Conservation (phyloP, 2,113 vertebrate genomes). For the Sorex araneus region DNA sequence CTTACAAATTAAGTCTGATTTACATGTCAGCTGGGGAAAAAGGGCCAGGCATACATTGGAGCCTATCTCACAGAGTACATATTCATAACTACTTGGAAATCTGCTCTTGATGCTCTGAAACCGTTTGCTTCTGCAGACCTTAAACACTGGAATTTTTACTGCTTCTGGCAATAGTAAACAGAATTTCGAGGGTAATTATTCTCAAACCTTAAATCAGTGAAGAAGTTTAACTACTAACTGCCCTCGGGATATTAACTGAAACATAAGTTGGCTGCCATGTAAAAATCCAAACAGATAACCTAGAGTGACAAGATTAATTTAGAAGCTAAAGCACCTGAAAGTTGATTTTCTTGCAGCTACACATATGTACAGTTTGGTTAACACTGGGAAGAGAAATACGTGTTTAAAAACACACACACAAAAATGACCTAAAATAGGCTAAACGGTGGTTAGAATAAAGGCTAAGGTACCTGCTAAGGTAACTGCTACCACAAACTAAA, state of each 20-base stretch:
- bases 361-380: not conserved
- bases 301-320: not conserved
- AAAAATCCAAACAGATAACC: not conserved
- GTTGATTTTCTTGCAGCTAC: not conserved
- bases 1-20: not conserved
- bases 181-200: constrained; percentile 11
- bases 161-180: not conserved
- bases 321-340: not conserved
- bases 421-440: not conserved
- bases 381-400: not conserved
- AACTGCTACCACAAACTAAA: not conserved
- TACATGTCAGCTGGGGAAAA: not conserved
- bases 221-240: not conserved
- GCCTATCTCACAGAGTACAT: not conserved
- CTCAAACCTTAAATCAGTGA: not conserved
- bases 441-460: not conserved
- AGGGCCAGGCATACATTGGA: not conserved
- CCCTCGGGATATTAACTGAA: not conserved
- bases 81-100: not conserved
- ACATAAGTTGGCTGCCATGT: not conserved
- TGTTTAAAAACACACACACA: not conserved
- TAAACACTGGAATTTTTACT: not conserved
- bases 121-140: not conserved
- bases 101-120: not conserved
- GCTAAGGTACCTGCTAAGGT: not conserved